Evolutionary conservation across 2,113 vertebrate species (phyloP).

Genomic region (Atherinomorus stipes): DNA sequence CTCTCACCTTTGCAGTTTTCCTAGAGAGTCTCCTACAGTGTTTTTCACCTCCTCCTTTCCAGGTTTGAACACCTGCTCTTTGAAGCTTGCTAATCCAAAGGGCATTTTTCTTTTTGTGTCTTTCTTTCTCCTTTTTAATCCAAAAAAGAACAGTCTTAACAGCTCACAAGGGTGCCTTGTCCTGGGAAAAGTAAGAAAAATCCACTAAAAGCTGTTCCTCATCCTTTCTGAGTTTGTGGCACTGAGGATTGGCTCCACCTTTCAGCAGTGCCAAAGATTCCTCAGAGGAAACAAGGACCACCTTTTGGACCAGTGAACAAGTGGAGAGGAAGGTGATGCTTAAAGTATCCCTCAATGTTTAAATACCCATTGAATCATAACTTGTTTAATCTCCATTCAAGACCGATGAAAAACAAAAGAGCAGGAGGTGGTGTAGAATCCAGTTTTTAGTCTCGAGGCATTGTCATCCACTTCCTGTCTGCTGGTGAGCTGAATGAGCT

Average conservation of each 20-base stretch:
- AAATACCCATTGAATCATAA: constrained; percentile 14
- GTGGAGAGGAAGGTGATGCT: background rate
- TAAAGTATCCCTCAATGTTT: constrained; percentile 43
- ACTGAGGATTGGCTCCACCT: constrained; percentile 55
- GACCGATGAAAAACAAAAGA: constrained; percentile 3
- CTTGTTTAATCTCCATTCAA: constrained; percentile 46
- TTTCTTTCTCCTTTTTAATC: background rate
- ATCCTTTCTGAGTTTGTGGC: constrained; percentile 63
- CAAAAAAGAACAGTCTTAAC: constrained; percentile 49
- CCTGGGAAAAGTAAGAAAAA: constrained; percentile 32
- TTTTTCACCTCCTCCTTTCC: constrained; percentile 93
- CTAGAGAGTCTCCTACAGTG: constrained; percentile 88
- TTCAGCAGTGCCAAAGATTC: constrained; percentile 50
- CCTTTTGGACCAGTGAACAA: constrained; percentile 12
- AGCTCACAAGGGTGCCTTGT: constrained; percentile 41
- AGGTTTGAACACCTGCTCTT: constrained; percentile 90
- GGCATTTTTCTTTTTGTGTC: constrained; percentile 84
- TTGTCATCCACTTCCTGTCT: constrained; percentile 30
- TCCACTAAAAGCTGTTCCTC: constrained; percentile 71
- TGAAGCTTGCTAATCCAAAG: constrained; percentile 89
- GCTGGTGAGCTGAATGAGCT: constrained; percentile 49
- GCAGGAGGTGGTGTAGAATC: constrained; percentile 39
- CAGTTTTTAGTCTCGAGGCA: constrained; percentile 46
- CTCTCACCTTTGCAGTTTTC: constrained; percentile 94
- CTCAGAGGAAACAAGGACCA: constrained; percentile 36